Conservation (phyloP, 2,113 vertebrate species). For the Zeus faber region DNA sequence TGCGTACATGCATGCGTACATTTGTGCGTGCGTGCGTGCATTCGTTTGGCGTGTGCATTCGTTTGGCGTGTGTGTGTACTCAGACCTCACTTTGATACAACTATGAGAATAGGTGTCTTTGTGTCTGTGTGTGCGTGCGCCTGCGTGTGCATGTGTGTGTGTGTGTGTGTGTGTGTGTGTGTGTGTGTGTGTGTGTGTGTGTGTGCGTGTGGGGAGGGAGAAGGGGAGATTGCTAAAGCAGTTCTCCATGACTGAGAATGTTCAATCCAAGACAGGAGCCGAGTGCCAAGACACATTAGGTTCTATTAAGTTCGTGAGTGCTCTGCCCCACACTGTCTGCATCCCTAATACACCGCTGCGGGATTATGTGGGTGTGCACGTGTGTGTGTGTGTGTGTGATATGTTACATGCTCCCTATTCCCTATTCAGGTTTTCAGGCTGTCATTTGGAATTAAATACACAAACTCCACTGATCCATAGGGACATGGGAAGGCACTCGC, state of each 20-base stretch:
- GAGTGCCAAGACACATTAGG: constrained; percentile 62
- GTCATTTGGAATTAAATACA: constrained; percentile 62
- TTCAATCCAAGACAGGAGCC: constrained; percentile 49
- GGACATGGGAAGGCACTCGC: constrained; percentile 65
- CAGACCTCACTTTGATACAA: neutral
- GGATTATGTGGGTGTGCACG: constrained; percentile 1
- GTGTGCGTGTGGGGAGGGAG: no score
- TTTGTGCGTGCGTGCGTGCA: neutral
- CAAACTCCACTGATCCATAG: constrained; percentile 33
- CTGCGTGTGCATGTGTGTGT: neutral
- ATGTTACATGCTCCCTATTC: constrained; percentile 10
- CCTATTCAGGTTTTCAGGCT: constrained; percentile 18
- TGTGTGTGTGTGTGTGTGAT: constrained; percentile 10
- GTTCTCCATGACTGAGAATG: constrained; percentile 38
- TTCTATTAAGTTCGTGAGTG: constrained; percentile 51
- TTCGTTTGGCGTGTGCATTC: neutral
- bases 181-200: constrained; percentile 12
- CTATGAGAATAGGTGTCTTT: neutral
- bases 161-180: neutral
- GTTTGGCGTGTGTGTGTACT: neutral
- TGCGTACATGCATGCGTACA: neutral
- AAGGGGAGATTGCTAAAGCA: constrained; percentile 28
- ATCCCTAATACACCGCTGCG: constrained; percentile 41
- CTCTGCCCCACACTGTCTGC: constrained; percentile 58
- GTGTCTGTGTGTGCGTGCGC: neutral